Evolutionary conservation across 2,888 invertebrate species (phyloP), one percentile per base, ranked within the genome.

Genomic region (Taenaris catops): DNA sequence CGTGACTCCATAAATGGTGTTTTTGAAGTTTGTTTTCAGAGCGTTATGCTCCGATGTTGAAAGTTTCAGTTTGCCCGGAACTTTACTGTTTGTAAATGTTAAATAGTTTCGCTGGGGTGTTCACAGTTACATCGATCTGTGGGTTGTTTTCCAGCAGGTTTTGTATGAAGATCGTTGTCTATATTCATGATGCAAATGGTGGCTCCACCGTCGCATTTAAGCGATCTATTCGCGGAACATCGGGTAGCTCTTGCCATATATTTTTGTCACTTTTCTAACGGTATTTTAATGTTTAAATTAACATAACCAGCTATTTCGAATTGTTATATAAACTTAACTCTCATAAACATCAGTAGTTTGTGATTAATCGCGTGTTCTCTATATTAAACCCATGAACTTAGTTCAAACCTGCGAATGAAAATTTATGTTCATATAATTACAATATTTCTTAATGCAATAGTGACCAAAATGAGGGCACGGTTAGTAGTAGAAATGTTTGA

Each of bases 101-200:
- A 53, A 63, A 68, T 63, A 66, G 66, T 69, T 67, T 55, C 1
- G 16, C 31, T n/a, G n/a, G 31, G 21, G 14, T 16, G 19, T 21
- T 31, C 16, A 23, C 14, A 23, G 16, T 31, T 23, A 8, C 23
- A 31, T 31, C 31, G 31, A 31, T 46, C 17, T 24, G 21, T 27
- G 23, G 18, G 63, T 55, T 58, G 60, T 52, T n/a, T n/a, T n/a
- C 55, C 34, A 45, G 41, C 60, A 58, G 59, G 56, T 58, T 67
- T 55, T 55, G 59, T 50, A 48, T 49, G 53, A 58, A 58, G 61
- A 61, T 58, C 65, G 61, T n/a, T n/a, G n/a, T 59, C 63, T 53
- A 48, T 55, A 62, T 70, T 68, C 68, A 80, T 80, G 80, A 83
- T 78, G 75, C 65, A 81, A 81, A 83, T 78, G 63, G 61, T 54